Conservation (phyloP, 2,888 invertebrate species). For the Hydrotaea diabolus region DNA sequence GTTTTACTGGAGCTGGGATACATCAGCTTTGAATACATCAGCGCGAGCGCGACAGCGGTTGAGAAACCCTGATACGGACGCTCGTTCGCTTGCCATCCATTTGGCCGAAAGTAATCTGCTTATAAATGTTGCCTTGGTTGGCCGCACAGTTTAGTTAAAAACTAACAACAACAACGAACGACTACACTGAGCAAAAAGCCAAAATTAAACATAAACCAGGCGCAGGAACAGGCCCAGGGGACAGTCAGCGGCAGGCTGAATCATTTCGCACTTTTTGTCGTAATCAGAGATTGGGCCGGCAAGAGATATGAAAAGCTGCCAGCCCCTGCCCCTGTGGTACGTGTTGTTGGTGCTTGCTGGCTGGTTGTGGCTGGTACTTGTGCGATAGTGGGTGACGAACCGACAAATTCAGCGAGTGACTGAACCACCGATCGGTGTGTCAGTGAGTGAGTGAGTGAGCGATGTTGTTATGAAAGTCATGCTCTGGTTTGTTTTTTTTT, state of each 20-base stretch:
- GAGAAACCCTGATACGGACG: not conserved
- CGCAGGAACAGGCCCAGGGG: not conserved
- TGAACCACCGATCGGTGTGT: not conserved
- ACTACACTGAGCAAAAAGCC: not conserved
- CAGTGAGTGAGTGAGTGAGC: constrained; percentile 1
- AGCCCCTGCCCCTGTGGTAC: not conserved
- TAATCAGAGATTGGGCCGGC: constrained; percentile 38
- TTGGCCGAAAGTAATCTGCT: constrained; percentile 54
- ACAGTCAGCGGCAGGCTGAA: constrained; percentile 31
- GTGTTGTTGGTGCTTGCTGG: constrained; percentile 6
- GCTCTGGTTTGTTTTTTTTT: constrained; percentile 44
- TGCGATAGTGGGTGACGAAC: constrained; percentile 41
- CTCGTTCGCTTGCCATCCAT: constrained; percentile 32
- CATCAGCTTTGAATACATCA: no score
- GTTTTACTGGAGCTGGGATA: no score
- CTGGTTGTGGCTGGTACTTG: constrained; percentile 18
- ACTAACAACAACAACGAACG: constrained; percentile 30
- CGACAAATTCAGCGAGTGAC: not conserved
- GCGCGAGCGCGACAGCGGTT: no score
- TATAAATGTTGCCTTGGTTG: constrained; percentile 58
- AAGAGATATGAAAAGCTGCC: not conserved
- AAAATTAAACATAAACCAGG: constrained; percentile 53
- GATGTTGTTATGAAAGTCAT: constrained; percentile 59
- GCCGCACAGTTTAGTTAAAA: constrained; percentile 58
- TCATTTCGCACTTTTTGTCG: constrained; percentile 57